Conservation (phyloP, 1,140 invertebrate species). For the Drosophila willistoni region DNA sequence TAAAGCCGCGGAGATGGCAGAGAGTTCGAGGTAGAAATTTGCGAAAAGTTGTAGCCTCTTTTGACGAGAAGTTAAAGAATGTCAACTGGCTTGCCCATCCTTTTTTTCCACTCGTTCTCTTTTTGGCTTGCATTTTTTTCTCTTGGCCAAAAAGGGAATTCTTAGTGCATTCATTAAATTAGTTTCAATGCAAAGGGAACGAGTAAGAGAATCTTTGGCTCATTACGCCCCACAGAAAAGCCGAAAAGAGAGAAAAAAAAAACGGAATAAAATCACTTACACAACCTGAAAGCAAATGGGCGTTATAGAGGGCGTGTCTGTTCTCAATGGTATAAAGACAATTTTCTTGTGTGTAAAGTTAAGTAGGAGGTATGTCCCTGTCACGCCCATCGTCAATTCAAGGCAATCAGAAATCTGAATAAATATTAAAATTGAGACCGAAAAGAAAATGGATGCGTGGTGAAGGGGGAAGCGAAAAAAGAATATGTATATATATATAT, state of each 20-base stretch:
- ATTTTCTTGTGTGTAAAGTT: constrained; percentile 2
- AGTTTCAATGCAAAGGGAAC: constrained; percentile 30
- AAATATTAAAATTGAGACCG: constrained; percentile 11
- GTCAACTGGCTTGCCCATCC: constrained; percentile 30
- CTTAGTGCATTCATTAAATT: constrained; percentile 51
- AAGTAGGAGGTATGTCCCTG: background rate
- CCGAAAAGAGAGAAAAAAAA: too few species aligned
- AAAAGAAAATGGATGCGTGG: background rate
- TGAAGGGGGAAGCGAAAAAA: background rate
- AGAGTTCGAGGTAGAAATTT: background rate
- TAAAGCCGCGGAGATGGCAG: constrained; percentile 7
- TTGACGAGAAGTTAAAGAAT: constrained; percentile 28
- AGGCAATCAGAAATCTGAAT: constrained; percentile 26
- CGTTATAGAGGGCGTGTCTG: constrained; percentile 1
- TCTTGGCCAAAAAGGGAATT: constrained; percentile 33
- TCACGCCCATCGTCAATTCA: background rate
- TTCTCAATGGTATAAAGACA: background rate
- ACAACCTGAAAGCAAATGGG: constrained; percentile 6
- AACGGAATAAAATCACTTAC: background rate
- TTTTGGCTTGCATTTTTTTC: background rate
- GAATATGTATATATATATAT: background rate
- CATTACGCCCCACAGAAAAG: background rate
- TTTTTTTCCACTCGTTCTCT: background rate
- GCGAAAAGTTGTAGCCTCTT: background rate
- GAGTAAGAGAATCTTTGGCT: background rate